Evolutionary conservation across 2,797 vertebrate genomes (phyloP).

Genomic region (Mallotus villosus): DNA sequence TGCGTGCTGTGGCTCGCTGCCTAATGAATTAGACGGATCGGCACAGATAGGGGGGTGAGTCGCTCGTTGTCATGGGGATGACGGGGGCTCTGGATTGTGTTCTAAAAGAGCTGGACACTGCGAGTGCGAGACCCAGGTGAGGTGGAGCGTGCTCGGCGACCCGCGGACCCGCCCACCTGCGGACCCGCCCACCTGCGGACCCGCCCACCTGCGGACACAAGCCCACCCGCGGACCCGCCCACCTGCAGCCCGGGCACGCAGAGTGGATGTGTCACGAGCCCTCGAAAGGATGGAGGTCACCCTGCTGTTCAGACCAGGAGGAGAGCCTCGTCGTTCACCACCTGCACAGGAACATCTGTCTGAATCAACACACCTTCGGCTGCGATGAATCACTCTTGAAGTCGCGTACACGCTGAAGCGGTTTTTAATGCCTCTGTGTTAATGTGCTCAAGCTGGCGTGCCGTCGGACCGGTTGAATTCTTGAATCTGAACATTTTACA

Average conservation of each 20-base stretch:
- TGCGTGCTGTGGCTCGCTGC: conserved; percentile 38
- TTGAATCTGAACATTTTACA: neutral
- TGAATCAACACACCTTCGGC: conserved; percentile 50
- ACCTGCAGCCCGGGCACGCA: conserved; percentile 8
- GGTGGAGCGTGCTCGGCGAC: conserved; percentile 34
- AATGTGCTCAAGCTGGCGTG: neutral
- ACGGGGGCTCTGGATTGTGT: conserved; percentile 41
- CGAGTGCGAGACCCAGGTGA: conserved; percentile 20
- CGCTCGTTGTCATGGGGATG: conserved; percentile 63
- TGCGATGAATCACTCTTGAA: conserved; percentile 52
- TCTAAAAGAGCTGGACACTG: neutral
- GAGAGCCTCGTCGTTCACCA: neutral
- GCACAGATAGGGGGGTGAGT: conserved; percentile 41
- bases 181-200: neutral
- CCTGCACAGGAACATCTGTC: conserved; percentile 25
- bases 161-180: conserved; percentile 28
- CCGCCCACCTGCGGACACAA: neutral
- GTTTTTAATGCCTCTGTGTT: neutral
- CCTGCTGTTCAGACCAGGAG: too few relatives aligned
- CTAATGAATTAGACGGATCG: conserved; percentile 52
- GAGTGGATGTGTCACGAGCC: conserved; percentile 47
- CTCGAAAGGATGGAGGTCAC: too few relatives aligned
- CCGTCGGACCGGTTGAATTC: neutral
- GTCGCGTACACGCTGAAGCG: neutral
- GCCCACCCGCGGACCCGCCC: conserved; percentile 31